phyloP scores from a whole-genome alignment of 2,888 invertebrate genomes.

The Archips crataeganus region DNA sequence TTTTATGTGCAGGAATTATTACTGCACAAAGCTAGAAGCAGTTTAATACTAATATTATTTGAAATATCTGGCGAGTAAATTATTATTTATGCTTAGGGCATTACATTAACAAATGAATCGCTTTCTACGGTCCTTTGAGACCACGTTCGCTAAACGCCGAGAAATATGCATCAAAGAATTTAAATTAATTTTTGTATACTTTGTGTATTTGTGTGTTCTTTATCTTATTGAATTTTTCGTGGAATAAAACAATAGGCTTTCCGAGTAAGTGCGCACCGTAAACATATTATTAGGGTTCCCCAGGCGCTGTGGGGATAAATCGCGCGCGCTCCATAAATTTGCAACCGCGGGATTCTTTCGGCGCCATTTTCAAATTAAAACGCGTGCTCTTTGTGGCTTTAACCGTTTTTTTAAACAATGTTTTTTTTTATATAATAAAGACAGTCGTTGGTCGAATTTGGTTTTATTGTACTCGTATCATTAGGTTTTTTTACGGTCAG shows the following conservation, averaged over 20 bases:
- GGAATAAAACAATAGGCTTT: conserved; percentile 20
- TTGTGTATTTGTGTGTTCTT: background rate
- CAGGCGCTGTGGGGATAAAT: conserved; percentile 46
- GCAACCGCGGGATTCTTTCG: conserved; percentile 39
- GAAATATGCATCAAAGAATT: background rate
- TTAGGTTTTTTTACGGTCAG: background rate
- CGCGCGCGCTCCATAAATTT: conserved; percentile 49
- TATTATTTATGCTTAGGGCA: no score
- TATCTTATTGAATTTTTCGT: background rate
- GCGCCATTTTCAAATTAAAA: conserved; percentile 37
- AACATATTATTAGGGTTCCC: conserved; percentile 32
- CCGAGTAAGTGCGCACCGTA: conserved; percentile 31
- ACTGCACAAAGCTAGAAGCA: no score
- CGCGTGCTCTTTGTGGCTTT: conserved; percentile 28
- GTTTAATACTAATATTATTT: no score
- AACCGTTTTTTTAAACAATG: conserved; percentile 22
- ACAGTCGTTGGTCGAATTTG: conserved; percentile 6
- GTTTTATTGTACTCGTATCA: background rate
- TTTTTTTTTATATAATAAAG: background rate
- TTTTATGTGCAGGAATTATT: no score
- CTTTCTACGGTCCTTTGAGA: no score
- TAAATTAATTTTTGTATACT: background rate
- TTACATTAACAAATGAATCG: no score
- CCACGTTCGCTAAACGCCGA: no score
- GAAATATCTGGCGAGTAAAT: no score